Evolutionary conservation across 2,888 invertebrate genomes (phyloP).

Genomic region (Malthinus flaveolus): DNA sequence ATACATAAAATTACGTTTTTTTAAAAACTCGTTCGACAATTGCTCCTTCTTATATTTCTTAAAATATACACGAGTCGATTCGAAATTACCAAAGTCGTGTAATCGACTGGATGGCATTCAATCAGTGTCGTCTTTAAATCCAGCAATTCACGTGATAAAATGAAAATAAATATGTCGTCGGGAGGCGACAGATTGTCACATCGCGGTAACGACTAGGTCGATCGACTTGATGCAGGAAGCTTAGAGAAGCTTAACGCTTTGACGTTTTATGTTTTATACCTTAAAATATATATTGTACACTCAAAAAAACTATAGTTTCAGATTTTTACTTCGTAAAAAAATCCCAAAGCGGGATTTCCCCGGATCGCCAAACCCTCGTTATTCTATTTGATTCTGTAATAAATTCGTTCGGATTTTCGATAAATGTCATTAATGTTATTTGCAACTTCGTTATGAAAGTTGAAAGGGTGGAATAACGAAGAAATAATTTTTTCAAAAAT

Average conservation of each 20-base stretch:
- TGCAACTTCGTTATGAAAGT: no score
- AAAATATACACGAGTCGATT: constrained; percentile 6
- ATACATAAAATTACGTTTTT: not conserved
- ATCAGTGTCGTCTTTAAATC: constrained; percentile 53
- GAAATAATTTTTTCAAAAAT: not conserved
- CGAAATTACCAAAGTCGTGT: constrained; percentile 32
- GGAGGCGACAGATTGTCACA: constrained; percentile 47
- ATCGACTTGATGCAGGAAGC: constrained; percentile 29
- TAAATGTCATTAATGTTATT: no score
- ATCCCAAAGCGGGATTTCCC: no score
- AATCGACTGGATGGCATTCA: constrained; percentile 52
- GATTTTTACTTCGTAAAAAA: not conserved
- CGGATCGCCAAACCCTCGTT: no score
- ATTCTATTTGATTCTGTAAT: no score
- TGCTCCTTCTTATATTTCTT: no score
- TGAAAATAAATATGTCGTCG: constrained; percentile 49
- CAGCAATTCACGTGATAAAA: constrained; percentile 52
- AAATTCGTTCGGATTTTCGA: no score
- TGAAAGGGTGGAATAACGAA: no score
- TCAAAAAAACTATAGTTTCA: not conserved
- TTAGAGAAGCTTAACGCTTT: constrained; percentile 17
- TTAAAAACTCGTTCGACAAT: no score
- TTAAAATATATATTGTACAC: not conserved
- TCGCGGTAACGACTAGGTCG: constrained; percentile 39
- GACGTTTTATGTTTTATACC: not conserved